A percentile compares a stretch with the other conserved stretches of the same genome.
phyloP scores from a whole-genome alignment of 2,888 invertebrate genomes.

The Cerastis rubricosa region DNA sequence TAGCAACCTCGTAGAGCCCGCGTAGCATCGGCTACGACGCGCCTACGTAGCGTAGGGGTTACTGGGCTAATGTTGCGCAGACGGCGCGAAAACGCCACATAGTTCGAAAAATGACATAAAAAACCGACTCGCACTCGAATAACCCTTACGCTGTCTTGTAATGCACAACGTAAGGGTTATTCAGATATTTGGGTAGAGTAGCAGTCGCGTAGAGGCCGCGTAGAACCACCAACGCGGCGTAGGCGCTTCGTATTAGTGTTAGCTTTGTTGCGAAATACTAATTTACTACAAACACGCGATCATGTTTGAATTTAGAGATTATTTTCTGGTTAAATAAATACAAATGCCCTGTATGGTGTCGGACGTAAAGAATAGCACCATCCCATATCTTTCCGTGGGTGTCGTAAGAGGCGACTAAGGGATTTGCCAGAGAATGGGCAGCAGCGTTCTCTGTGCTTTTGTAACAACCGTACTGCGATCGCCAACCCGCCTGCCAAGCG shows the following conservation, averaged over 20 bases:
- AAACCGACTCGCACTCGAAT: not conserved
- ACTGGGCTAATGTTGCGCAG: too few relatives aligned
- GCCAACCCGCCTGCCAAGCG: too few relatives aligned
- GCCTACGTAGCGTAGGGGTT: constrained; percentile 1
- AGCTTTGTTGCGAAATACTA: not conserved
- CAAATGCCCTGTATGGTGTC: too few relatives aligned
- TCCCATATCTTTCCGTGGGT: too few relatives aligned
- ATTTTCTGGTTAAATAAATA: not conserved
- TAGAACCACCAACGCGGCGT: not conserved
- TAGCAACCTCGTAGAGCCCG: constrained; percentile 1
- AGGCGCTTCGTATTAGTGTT: not conserved
- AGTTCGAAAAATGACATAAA: not conserved
- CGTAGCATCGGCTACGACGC: constrained; percentile 20
- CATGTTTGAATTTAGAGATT: not conserved
- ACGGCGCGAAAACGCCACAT: too few relatives aligned
- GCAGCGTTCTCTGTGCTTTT: too few relatives aligned
- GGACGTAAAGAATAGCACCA: too few relatives aligned
- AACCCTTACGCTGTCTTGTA: too few relatives aligned
- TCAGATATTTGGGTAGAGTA: not conserved
- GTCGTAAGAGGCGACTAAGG: too few relatives aligned
- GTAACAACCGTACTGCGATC: too few relatives aligned
- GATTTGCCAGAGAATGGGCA: too few relatives aligned
- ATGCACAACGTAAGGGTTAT: not conserved
- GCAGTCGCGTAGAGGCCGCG: not conserved
- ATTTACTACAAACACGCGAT: not conserved